Evolutionary conservation across 2,888 invertebrate genomes (phyloP).

Genomic region (Mythimna pallens): DNA sequence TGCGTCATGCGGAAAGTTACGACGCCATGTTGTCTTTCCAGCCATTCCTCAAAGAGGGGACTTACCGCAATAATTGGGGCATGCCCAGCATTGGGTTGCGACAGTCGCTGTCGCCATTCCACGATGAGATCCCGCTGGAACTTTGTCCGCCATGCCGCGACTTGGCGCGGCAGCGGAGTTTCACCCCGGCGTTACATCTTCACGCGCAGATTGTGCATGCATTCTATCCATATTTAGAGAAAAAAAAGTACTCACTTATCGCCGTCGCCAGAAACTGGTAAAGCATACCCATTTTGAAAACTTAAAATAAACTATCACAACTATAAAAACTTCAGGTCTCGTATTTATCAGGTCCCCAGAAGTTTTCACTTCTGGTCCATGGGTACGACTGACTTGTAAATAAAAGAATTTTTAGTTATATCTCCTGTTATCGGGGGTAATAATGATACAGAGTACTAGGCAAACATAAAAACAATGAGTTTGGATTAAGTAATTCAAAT

Average conservation of each 20-base stretch:
- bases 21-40: too few relatives aligned
- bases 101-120: too few relatives aligned
- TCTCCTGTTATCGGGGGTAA: constrained; percentile 49
- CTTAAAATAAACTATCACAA: constrained; percentile 13
- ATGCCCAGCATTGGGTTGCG: too few relatives aligned
- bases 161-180: too few relatives aligned
- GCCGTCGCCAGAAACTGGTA: constrained; percentile 50
- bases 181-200: too few relatives aligned
- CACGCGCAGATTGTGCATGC: too few relatives aligned
- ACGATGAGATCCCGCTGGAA: too few relatives aligned
- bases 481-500: constrained; percentile 35
- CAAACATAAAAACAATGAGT: constrained; percentile 50
- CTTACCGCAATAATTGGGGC: too few relatives aligned
- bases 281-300: constrained; percentile 44
- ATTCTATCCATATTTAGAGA: background rate
- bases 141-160: too few relatives aligned
- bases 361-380: constrained; percentile 6
- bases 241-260: constrained; percentile 46
- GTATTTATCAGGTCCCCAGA: background rate
- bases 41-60: too few relatives aligned
- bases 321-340: background rate
- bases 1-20: too few relatives aligned
- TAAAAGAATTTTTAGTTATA: constrained; percentile 43
- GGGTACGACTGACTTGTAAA: constrained; percentile 30
- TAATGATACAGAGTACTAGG: constrained; percentile 38